Evolutionary conservation across 2,797 vertebrate genomes (phyloP).

Genomic region (Ibycter americanus): DNA sequence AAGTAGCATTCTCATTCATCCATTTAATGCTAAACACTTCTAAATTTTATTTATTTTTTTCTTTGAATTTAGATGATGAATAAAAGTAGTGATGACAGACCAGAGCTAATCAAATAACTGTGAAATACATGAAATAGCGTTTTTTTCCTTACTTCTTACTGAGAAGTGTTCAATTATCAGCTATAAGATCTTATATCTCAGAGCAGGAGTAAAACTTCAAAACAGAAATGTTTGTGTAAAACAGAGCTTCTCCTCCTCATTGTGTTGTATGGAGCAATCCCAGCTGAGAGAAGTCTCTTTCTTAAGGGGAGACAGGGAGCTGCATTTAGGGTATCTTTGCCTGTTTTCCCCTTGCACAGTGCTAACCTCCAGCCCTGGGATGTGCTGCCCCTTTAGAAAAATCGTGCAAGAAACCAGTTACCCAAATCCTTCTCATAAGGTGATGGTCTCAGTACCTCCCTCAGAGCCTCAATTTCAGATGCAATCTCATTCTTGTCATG

Average conservation of each 20-base stretch:
- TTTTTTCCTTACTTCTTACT: constrained; percentile 1
- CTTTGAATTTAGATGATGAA: constrained; percentile 40
- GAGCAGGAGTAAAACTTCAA: constrained; percentile 12
- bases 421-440: neutral
- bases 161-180: constrained; percentile 55
- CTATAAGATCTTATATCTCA: constrained; percentile 26
- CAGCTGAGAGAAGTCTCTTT: neutral
- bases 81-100: neutral
- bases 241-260: neutral
- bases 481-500: neutral
- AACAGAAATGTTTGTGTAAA: neutral
- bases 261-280: neutral
- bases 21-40: neutral
- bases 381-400: neutral
- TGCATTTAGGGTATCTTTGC: neutral
- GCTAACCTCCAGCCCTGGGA: neutral
- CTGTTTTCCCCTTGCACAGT: neutral
- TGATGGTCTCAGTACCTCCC: neutral
- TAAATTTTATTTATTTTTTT: constrained; percentile 4
- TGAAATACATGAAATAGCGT: constrained; percentile 41
- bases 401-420: neutral
- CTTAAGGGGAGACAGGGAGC: neutral
- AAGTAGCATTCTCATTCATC: neutral
- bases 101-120: constrained; percentile 23
- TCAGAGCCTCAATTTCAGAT: neutral